phyloP scores from a whole-genome alignment of 2,888 invertebrate species.

The Epirrita christyi region DNA sequence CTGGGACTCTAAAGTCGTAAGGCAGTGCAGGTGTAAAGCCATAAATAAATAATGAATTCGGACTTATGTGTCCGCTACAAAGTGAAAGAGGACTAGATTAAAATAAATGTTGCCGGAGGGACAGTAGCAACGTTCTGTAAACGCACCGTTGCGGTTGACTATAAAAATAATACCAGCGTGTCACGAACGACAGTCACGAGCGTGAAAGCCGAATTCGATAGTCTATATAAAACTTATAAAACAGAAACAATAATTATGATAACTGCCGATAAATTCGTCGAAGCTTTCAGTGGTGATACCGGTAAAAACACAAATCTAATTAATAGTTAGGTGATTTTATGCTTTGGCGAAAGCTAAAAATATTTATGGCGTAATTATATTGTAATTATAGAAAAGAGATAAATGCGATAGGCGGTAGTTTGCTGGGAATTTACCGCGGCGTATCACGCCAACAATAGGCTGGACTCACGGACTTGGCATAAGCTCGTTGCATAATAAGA shows the following conservation, averaged over 20 bases:
- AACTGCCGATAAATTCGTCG: conserved; percentile 31
- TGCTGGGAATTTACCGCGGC: conserved; percentile 66
- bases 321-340: conserved; percentile 48
- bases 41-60: conserved; percentile 56
- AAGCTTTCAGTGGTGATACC: conserved; percentile 30
- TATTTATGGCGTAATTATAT: conserved; percentile 74
- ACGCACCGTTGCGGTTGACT: conserved; percentile 37
- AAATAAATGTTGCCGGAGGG: conserved; percentile 58
- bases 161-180: conserved; percentile 50
- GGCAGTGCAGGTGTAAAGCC: conserved; percentile 48
- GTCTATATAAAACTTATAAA: conserved; percentile 35
- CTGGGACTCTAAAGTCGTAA: conserved; percentile 38
- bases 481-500: conserved; percentile 50
- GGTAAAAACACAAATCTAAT: conserved; percentile 47
- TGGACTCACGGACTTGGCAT: conserved; percentile 46
- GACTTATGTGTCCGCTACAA: conserved; percentile 46
- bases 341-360: conserved; percentile 49
- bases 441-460: conserved; percentile 81
- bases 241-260: conserved; percentile 36
- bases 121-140: conserved; percentile 39
- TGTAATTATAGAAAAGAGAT: conserved; percentile 66
- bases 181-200: conserved; percentile 50
- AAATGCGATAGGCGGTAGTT: conserved; percentile 58
- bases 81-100: conserved; percentile 52
- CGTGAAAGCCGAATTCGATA: conserved; percentile 41